phyloP scores from a whole-genome alignment of 2,888 invertebrate species.

The Eupeodes luniger region DNA sequence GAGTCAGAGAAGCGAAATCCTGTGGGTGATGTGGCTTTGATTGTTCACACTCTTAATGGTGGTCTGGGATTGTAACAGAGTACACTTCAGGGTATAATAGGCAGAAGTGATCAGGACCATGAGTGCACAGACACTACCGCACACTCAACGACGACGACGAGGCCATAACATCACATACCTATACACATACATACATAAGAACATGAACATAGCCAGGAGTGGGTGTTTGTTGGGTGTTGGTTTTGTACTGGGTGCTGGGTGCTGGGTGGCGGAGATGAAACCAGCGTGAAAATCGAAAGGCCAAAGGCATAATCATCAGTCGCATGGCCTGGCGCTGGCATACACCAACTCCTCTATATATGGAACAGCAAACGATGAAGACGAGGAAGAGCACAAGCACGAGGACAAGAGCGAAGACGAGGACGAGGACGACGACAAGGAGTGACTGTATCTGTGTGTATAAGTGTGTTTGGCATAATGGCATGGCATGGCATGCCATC shows the following conservation, averaged over 20 bases:
- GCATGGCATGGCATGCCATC: slow-evolving; percentile 74
- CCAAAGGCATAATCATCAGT: slow-evolving; percentile 78
- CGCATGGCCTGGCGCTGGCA: slow-evolving; percentile 76
- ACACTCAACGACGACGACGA: neutral
- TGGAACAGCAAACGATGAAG: slow-evolving; percentile 30
- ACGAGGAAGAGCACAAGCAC: neutral
- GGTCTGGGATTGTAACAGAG: slow-evolving; percentile 76
- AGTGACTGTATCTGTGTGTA: slow-evolving; percentile 34
- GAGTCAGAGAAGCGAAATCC: slow-evolving; percentile 68
- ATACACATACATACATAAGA: neutral
- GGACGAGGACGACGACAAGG: slow-evolving; percentile 14
- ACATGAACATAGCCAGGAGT: slow-evolving; percentile 28
- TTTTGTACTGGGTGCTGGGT: too few species aligned
- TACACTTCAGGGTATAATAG: slow-evolving; percentile 77
- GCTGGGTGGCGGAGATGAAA: slow-evolving; percentile 61
- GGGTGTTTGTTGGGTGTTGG: slow-evolving; percentile 8
- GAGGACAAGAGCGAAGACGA: neutral
- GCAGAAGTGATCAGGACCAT: slow-evolving; percentile 78
- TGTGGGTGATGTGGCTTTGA: slow-evolving; percentile 78
- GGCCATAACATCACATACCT: neutral
- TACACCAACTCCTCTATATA: slow-evolving; percentile 61
- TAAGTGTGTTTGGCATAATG: slow-evolving; percentile 56
- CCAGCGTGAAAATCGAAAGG: slow-evolving; percentile 78
- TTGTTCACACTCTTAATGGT: slow-evolving; percentile 77
- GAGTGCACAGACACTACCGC: slow-evolving; percentile 47